These are phyloP conservation scores for Aegypius monachus DNA, from an alignment of 2,113 vertebrate species.

Conservation along the genomic window DNA sequence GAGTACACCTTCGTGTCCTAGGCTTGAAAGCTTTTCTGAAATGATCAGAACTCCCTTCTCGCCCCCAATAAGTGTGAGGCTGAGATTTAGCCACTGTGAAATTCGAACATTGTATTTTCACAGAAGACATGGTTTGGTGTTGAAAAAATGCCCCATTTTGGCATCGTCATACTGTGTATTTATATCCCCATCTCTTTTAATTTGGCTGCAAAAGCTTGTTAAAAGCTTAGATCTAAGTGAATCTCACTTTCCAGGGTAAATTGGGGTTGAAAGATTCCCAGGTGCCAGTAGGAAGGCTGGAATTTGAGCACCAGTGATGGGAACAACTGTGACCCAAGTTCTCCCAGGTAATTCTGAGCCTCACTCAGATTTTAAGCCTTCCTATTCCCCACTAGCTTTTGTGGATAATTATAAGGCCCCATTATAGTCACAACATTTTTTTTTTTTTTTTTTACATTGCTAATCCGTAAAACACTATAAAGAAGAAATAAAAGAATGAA, in stretches of 20 bases:
- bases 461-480: neutral
- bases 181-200: neutral
- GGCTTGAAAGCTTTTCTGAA: neutral
- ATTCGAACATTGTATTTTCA: neutral
- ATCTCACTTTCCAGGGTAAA: neutral
- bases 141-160: neutral
- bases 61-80: rapidly evolving
- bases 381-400: neutral
- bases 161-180: neutral
- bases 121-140: neutral
- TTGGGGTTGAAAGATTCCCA: neutral
- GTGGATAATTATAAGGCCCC: neutral
- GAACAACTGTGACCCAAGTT: neutral
- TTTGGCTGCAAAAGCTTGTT: neutral
- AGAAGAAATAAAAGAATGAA: neutral
- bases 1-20: neutral
- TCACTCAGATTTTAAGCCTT: neutral
- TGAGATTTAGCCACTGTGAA: neutral
- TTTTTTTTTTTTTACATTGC: neutral
- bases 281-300: neutral
- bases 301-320: neutral
- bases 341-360: neutral
- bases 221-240: neutral
- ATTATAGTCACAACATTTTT: neutral
- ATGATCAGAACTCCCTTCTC: neutral